Base-by-base conservation (phyloP, 2,888 invertebrate species). In the Parnassius glacialis region DNA sequence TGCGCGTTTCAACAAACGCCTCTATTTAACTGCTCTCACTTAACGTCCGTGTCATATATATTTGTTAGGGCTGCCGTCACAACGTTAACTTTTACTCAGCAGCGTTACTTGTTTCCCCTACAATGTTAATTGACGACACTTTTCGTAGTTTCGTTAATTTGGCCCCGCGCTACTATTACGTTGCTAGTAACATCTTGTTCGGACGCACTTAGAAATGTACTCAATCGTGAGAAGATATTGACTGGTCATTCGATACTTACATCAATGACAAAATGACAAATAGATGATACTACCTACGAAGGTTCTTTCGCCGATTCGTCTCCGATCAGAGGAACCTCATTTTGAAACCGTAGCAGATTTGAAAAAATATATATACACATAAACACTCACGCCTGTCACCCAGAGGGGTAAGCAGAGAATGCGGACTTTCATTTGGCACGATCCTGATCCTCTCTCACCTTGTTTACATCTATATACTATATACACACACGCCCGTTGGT, bases 11-110 rank as follows among this genome's bases (percentile, higher is more conserved):
- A 74, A 81, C 80, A 85, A 83, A 83, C 81, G 81, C 80, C 69
- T 80, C 80, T 80, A 83, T 85, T 87, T 83, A 85, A 85, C 83
- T 70, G 76, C 83, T 79, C 79, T 78, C 79, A 76, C 77, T 76
- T 84, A 87, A 87, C 83, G 83, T 83, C 86, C 83, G 83, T 83
- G 75, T 83, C 78, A 82, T 85, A 84, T 85, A 84, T 84, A 83
- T 87, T 83, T 76, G 82, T 87, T 83, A 13, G 83, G 76, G 71
- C 72, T 74, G 76, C 74, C 72, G 70, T 71, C 73, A 70, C 73
- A 78, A 5, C 34, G 78, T 75, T 76, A 75, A 73, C 75, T 79
- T 80, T 80, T 74, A 78, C 75, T 76, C 65, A 74, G 76, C 71
- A 70, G 70, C 69, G 76, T 78, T 9, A n/a, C 54, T 77, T 76